Base-by-base conservation (phyloP, 2,113 vertebrate species). In the Oxyruncus cristatus region DNA sequence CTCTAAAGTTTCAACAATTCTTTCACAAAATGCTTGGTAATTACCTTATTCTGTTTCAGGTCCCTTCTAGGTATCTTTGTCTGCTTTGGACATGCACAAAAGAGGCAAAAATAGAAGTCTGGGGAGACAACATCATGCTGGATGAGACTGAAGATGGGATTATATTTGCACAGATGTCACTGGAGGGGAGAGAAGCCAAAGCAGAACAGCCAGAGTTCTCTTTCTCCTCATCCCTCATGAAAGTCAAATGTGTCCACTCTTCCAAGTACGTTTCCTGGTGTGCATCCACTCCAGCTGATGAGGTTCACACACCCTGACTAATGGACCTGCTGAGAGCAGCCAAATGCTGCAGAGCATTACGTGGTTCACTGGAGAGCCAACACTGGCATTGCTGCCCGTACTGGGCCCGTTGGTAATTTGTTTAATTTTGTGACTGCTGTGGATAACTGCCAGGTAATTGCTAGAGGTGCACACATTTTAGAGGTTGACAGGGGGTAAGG, bases 321-420 rank as follows among this genome's bases (percentile, higher is more conserved):
- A 95, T 85, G 62, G 42, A 85, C 87, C 89, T 87, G 74, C 81
- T 76, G 89, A 97, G 86, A 76, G 91, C 58, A 93, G 80, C 81
- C 95, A 92, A 95, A 79, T 47, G 77, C 67, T 89, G 80, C 50
- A 71, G 81, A 75, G 62, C 28, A 42, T 77, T 58, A 13, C 14
- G 87, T 71, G 42, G 66, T 85, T 91, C 42, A 9, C 50, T 63
- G 58, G 86, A 94, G 92, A 93, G 66, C 70, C 81, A 85, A 76
- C 53, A 26, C 46, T 88, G 94, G 39, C 70, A 47, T 44, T 1
- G 5, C 81, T 95, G 77, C 74, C 77, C 49, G 10, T 42, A 42
- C 37, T 70, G 42, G 50, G 10, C 27, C 46, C 42, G 70, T 92
- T 79, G 85, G 55, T 81, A 72, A 93, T 87, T 73, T 85, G 42